Evolutionary conservation across 2,888 invertebrate genomes (phyloP).

Genomic region (Cecidostiba fungosa): DNA sequence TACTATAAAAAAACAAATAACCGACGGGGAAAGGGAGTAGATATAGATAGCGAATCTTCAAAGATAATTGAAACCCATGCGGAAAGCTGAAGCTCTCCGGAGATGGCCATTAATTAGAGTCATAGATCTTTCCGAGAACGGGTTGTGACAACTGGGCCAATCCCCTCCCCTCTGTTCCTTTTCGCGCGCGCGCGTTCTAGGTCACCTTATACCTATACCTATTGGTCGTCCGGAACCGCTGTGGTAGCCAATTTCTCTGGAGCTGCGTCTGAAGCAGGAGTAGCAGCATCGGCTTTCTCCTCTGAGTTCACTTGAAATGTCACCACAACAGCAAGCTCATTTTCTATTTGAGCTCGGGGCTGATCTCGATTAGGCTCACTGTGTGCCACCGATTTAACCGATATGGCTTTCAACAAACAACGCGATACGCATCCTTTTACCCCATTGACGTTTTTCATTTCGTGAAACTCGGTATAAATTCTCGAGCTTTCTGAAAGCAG

Average conservation of each 20-base stretch:
- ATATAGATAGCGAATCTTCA: background rate
- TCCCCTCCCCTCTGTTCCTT: slow-evolving; percentile 38
- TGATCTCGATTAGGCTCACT: background rate
- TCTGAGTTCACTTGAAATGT: background rate
- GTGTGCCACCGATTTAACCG: background rate
- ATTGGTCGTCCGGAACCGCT: background rate
- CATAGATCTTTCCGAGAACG: slow-evolving; percentile 73
- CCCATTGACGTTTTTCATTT: background rate
- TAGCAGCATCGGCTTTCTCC: background rate
- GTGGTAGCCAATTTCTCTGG: background rate
- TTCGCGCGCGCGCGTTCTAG: slow-evolving; percentile 22
- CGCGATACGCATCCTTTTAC: background rate
- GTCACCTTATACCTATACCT: background rate
- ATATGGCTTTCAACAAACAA: background rate
- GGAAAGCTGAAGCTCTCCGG: slow-evolving; percentile 70
- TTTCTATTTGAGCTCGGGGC: background rate
- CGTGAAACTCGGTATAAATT: background rate
- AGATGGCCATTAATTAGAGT: slow-evolving; percentile 75
- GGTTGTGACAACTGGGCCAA: slow-evolving; percentile 71
- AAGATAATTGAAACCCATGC: slow-evolving; percentile 75
- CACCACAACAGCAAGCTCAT: background rate
- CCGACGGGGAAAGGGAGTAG: background rate
- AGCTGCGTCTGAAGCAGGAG: background rate
- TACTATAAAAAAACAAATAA: too few species aligned
- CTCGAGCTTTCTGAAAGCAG: too few species aligned